These are phyloP conservation scores for Actinernus sp. DNA, from an alignment of 92 coral and sea anemone genomes.

Conservation along the genomic window DNA sequence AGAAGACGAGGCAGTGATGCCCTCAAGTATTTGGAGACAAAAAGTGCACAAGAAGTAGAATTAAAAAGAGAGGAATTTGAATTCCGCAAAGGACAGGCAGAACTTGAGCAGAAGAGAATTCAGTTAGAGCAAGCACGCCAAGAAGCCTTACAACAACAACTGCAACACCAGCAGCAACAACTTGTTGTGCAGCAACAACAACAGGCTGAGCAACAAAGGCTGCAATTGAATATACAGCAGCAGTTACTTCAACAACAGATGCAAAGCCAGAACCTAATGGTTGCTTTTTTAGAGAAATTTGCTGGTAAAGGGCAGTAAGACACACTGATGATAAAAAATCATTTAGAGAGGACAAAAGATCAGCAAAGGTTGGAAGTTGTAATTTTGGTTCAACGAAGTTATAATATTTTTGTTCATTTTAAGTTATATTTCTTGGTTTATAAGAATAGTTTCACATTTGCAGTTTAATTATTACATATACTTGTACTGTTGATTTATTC, in stretches of 20 bases:
- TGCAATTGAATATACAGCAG: conserved; percentile 20
- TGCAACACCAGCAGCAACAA: conserved; percentile 33
- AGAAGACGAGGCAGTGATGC: conserved; percentile 46
- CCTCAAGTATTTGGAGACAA: conserved; percentile 19
- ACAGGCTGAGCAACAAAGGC: conserved; percentile 9
- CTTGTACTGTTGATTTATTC: too few species aligned
- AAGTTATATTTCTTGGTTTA: too few species aligned
- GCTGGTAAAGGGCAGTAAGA: too few species aligned
- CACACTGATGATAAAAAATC: too few species aligned
- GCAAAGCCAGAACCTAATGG: conserved; percentile 27
- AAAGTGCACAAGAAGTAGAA: conserved; percentile 21
- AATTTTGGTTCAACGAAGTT: too few species aligned
- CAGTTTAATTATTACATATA: too few species aligned
- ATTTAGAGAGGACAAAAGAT: too few species aligned
- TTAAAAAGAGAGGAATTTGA: conserved; percentile 40
- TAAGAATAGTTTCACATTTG: too few species aligned
- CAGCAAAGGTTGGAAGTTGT: too few species aligned
- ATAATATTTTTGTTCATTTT: too few species aligned
- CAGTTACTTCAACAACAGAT: conserved; percentile 30
- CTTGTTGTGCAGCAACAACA: conserved; percentile 13
- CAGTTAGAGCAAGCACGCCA: conserved; percentile 27
- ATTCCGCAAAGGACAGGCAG: conserved; percentile 20
- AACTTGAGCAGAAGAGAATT: conserved; percentile 12
- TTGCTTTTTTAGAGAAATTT: too few species aligned
- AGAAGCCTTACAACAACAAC: conserved; percentile 28